Evolutionary conservation across 92 coral and sea anemone species (phyloP).

Genomic region (Palythoa grandis): DNA sequence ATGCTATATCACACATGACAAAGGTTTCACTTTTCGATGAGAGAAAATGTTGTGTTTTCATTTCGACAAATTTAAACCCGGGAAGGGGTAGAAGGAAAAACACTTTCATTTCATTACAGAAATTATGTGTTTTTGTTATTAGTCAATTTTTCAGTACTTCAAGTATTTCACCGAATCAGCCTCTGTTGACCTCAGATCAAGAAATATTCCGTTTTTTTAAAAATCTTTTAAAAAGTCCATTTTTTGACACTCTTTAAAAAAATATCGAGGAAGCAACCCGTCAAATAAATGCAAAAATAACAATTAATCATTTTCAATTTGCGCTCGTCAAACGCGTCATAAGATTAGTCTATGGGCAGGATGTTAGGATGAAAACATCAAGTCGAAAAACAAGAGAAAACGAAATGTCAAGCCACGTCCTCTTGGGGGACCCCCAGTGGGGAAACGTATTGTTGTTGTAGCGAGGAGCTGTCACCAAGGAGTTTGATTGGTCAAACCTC

Average conservation of each 20-base stretch:
- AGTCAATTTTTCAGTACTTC: slow-evolving; percentile 15
- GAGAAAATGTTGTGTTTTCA: background rate
- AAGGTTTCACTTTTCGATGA: slow-evolving; percentile 28
- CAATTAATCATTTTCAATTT: slow-evolving; percentile 43
- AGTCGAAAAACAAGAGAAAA: slow-evolving; percentile 18
- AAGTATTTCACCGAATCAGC: slow-evolving; percentile 18
- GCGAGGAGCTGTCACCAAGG: slow-evolving; percentile 37
- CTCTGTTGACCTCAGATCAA: background rate
- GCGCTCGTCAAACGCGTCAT: slow-evolving; percentile 47
- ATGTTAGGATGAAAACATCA: slow-evolving; percentile 30
- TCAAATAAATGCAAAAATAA: slow-evolving; percentile 34
- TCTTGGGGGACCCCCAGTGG: slow-evolving; percentile 45
- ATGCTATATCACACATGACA: background rate
- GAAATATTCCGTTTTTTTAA: background rate
- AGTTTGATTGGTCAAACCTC: slow-evolving; percentile 46
- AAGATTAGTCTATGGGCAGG: slow-evolving; percentile 42
- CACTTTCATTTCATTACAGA: slow-evolving; percentile 44
- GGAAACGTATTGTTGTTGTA: slow-evolving; percentile 31
- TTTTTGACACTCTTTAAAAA: slow-evolving; percentile 23
- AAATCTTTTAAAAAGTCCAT: background rate
- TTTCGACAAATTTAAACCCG: slow-evolving; percentile 3
- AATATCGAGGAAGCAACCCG: slow-evolving; percentile 35
- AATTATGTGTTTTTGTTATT: slow-evolving; percentile 17
- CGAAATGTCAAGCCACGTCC: slow-evolving; percentile 17
- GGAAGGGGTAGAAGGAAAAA: slow-evolving; percentile 30